phyloP scores from a whole-genome alignment of 2,797 vertebrate genomes.

The Pseudopleuronectes americanus region DNA sequence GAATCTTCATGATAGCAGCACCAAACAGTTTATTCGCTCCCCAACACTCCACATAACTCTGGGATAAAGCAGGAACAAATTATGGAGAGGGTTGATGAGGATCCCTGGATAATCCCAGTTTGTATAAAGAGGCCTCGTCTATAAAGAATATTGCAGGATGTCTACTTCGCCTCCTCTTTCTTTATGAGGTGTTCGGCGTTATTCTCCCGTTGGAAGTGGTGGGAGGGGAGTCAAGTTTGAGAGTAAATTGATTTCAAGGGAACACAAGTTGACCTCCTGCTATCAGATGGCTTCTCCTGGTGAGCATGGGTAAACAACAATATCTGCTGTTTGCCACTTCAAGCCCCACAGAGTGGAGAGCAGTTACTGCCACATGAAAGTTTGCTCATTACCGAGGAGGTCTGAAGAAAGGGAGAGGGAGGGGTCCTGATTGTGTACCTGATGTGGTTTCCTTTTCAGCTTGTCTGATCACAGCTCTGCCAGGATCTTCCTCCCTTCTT shows the following conservation, averaged over 20 bases:
- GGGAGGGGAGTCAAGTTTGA: conserved; percentile 50
- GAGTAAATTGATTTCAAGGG: conserved; percentile 70
- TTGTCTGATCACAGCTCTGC: conserved; percentile 75
- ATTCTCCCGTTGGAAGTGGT: conserved; percentile 46
- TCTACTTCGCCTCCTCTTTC: conserved; percentile 39
- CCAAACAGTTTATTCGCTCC: conserved; percentile 69
- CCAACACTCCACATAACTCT: conserved; percentile 64
- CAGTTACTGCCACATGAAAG: conserved; percentile 78
- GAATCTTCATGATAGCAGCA: conserved; percentile 67
- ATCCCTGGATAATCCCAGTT: conserved; percentile 65
- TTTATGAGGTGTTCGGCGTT: conserved; percentile 51
- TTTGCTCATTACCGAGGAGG: conserved; percentile 76
- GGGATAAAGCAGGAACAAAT: conserved; percentile 62
- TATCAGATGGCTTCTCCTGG: conserved; percentile 66
- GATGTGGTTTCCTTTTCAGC: conserved; percentile 75
- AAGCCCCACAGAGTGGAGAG: conserved; percentile 72
- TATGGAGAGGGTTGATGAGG: conserved; percentile 68
- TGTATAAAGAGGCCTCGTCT: conserved; percentile 58
- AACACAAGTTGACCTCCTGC: conserved; percentile 69
- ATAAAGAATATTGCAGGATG: conserved; percentile 46
- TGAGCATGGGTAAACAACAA: conserved; percentile 70
- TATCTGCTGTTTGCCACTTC: conserved; percentile 76
- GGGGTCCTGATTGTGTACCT: conserved; percentile 77
- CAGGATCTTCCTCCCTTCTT: conserved; percentile 44
- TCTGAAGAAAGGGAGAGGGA: conserved; percentile 75